Evolutionary conservation across 2,888 invertebrate species (phyloP).

Genomic region (Coleophora flavipennella): DNA sequence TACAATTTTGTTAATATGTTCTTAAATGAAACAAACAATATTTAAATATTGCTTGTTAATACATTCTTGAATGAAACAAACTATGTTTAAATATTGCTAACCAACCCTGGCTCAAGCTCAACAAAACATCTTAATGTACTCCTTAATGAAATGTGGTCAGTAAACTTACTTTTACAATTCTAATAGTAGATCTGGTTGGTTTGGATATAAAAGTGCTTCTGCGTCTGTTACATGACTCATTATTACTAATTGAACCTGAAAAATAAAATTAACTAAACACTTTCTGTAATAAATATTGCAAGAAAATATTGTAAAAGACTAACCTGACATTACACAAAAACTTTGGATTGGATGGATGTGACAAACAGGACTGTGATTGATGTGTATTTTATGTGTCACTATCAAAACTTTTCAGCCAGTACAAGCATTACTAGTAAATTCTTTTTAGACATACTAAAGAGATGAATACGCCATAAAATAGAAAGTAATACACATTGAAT

Average conservation of each 20-base stretch:
- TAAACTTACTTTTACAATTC: constrained; percentile 52
- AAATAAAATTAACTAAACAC: constrained; percentile 14
- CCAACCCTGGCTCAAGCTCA: no score
- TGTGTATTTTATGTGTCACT: background rate
- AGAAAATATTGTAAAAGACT: constrained; percentile 22
- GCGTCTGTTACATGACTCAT: constrained; percentile 61
- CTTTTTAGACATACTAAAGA: no score
- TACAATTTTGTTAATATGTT: no score
- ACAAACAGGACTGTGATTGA: constrained; percentile 25
- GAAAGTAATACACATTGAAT: background rate
- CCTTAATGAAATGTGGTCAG: background rate
- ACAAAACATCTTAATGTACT: no score
- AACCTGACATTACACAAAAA: constrained; percentile 71
- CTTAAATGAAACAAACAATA: no score
- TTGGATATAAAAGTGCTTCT: constrained; percentile 58
- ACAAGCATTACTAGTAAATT: no score
- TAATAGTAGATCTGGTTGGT: constrained; percentile 53
- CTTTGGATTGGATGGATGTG: constrained; percentile 60
- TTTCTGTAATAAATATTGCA: constrained; percentile 11
- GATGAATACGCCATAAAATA: background rate
- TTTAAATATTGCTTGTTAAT: no score
- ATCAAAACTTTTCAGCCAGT: background rate
- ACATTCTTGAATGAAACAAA: no score
- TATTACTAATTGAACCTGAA: constrained; percentile 59
- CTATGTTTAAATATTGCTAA: no score